These are phyloP conservation scores for Dasypogon diadema DNA, from an alignment of 2,888 invertebrate genomes.

Conservation along the genomic window DNA sequence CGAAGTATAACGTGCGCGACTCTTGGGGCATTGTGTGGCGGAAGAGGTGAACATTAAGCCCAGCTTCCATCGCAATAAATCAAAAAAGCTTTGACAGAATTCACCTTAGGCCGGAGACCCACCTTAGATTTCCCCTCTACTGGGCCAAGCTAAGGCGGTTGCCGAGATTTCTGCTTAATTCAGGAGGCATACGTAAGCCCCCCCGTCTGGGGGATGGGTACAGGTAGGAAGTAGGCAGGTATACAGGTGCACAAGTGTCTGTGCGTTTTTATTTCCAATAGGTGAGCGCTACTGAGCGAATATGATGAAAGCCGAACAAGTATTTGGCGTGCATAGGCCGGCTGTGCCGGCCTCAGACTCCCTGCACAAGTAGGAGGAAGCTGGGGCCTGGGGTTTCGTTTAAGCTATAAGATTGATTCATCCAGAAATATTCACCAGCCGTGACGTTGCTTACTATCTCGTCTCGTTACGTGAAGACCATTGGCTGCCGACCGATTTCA, in stretches of 20 bases:
- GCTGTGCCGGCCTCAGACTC: neutral
- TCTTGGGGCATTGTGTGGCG: neutral
- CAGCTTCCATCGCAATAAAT: constrained; percentile 35
- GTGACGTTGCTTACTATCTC: constrained; percentile 28
- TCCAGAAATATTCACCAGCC: constrained; percentile 35
- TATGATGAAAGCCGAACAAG: neutral
- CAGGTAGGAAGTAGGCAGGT: constrained; percentile 1
- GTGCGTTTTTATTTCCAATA: constrained; percentile 19
- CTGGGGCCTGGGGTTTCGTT: neutral
- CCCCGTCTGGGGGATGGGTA: neutral
- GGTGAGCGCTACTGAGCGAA: constrained; percentile 2
- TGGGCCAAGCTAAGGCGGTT: constrained; percentile 15
- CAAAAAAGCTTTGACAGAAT: constrained; percentile 45
- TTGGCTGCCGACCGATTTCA: constrained; percentile 27
- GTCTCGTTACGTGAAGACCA: constrained; percentile 36
- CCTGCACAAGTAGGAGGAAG: neutral
- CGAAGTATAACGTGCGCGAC: constrained; percentile 30
- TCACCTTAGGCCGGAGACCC: constrained; percentile 30
- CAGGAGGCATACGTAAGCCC: neutral
- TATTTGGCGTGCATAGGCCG: neutral
- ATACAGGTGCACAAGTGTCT: neutral
- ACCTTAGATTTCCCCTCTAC: constrained; percentile 25
- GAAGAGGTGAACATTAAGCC: constrained; percentile 37
- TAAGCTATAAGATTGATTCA: constrained; percentile 41
- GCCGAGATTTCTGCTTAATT: constrained; percentile 22